These are phyloP conservation scores for Pygoscelis antarcticus DNA, from an alignment of 2,113 vertebrate genomes.

Conservation along the genomic window DNA sequence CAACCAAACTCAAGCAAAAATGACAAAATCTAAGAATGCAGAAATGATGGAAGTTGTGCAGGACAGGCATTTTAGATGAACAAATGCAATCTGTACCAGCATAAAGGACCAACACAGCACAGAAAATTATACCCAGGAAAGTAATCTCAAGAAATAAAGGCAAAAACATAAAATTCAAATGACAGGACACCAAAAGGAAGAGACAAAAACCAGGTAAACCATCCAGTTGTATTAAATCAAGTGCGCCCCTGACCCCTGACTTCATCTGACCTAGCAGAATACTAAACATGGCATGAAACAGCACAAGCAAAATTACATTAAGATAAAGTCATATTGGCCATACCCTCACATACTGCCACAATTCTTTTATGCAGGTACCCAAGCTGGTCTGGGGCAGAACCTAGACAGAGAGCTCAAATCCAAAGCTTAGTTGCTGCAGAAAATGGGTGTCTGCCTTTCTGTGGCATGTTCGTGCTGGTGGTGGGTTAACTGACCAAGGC, in stretches of 20 bases:
- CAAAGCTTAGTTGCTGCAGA: neutral
- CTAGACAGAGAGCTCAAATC: neutral
- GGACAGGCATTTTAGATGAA: conserved; percentile 73
- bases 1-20: conserved; percentile 61
- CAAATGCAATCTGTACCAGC: conserved; percentile 71
- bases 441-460: neutral
- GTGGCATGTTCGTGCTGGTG: neutral
- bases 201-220: conserved; percentile 70
- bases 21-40: conserved; percentile 70
- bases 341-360: neutral
- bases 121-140: conserved; percentile 58
- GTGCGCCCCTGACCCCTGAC: conserved; percentile 20
- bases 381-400: neutral
- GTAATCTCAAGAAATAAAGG: conserved; percentile 65
- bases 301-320: neutral
- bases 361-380: neutral
- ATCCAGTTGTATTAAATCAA: conserved; percentile 76
- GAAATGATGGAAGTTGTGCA: conserved; percentile 74
- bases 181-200: conserved; percentile 70
- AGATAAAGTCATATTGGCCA: neutral
- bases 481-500: neutral
- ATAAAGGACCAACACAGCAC: conserved; percentile 37
- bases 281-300: conserved; percentile 17
- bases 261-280: conserved; percentile 66
- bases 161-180: conserved; percentile 77